Percentiles rank a stretch among this genome's conserved stretches.
Conservation (phyloP, 2,797 vertebrate genomes). For the Cephalopachus bancanus region DNA sequence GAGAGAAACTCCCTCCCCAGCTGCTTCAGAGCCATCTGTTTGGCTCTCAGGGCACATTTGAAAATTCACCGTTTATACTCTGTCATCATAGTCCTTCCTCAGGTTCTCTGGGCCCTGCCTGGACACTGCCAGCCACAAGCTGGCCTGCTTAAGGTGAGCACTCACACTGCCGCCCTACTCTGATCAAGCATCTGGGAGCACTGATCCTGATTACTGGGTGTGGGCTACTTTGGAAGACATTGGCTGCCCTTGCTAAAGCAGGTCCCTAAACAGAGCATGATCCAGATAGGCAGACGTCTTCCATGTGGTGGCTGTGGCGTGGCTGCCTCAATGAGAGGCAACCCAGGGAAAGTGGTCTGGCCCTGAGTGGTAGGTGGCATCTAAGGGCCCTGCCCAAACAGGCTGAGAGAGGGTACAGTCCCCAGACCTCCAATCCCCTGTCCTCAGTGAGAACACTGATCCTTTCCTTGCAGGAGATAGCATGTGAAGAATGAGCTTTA, state of each 20-base stretch:
- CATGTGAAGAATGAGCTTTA: not conserved
- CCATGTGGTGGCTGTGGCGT: too few species aligned
- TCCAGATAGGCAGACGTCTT: not conserved
- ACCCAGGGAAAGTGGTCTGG: not conserved
- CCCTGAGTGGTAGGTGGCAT: not conserved
- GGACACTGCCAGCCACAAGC: not conserved
- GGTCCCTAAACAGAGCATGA: not conserved
- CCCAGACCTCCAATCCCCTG: not conserved
- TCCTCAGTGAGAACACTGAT: not conserved
- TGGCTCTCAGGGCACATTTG: not conserved
- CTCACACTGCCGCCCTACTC: not conserved
- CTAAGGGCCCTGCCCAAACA: not conserved
- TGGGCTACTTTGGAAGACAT: not conserved
- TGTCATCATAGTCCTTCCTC: not conserved
- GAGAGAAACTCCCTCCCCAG: not conserved
- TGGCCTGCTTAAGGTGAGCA: not conserved
- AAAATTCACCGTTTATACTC: slow-evolving; percentile 28
- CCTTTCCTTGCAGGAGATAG: not conserved
- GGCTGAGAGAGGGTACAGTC: not conserved
- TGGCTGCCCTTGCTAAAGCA: not conserved
- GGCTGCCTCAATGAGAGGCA: not conserved
- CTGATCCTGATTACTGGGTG: too few species aligned
- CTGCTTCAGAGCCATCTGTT: not conserved
- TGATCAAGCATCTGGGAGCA: not conserved
- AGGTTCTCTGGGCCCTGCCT: fast-evolving